These are phyloP conservation scores for Meganola albula DNA, from an alignment of 2,888 invertebrate genomes.

Conservation along the genomic window DNA sequence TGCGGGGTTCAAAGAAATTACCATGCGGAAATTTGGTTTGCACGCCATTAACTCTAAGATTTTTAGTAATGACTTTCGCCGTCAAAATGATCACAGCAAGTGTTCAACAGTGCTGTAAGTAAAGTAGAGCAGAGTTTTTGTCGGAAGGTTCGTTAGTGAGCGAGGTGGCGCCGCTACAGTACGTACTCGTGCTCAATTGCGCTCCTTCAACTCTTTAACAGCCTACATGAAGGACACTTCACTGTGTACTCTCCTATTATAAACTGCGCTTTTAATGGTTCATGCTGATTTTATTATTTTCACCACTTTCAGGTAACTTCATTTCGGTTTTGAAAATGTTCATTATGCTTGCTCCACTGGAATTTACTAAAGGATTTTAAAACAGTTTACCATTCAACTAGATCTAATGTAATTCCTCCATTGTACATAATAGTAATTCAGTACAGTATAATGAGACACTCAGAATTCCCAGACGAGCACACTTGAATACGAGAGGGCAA, in stretches of 20 bases:
- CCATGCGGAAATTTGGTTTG: no score
- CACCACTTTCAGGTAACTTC: conserved; percentile 51
- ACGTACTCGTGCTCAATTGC: conserved; percentile 68
- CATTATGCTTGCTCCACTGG: conserved; percentile 2
- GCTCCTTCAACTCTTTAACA: conserved; percentile 76
- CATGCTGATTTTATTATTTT: conserved; percentile 71
- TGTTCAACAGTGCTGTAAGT: conserved; percentile 33
- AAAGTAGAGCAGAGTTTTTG: conserved; percentile 52
- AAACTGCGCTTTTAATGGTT: conserved; percentile 76
- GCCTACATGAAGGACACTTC: conserved; percentile 75
- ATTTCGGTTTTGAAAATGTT: conserved; percentile 20
- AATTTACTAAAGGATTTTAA: neutral
- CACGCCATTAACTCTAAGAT: conserved; percentile 40
- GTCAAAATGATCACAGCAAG: conserved; percentile 29
- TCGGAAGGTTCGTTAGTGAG: conserved; percentile 70
- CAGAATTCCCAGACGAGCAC: conserved; percentile 28
- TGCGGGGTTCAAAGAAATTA: no score
- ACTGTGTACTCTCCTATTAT: conserved; percentile 73
- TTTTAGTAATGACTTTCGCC: conserved; percentile 31
- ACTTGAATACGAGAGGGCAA: conserved; percentile 30
- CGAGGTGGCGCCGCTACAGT: conserved; percentile 64
- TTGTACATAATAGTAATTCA: conserved; percentile 16
- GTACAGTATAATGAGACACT: conserved; percentile 39
- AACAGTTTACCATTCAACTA: neutral
- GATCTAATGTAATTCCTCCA: neutral